A percentile compares a stretch with the other conserved stretches of the same genome.
phyloP scores from a whole-genome alignment of 2,888 invertebrate genomes.

The Uloborus plumipes region DNA sequence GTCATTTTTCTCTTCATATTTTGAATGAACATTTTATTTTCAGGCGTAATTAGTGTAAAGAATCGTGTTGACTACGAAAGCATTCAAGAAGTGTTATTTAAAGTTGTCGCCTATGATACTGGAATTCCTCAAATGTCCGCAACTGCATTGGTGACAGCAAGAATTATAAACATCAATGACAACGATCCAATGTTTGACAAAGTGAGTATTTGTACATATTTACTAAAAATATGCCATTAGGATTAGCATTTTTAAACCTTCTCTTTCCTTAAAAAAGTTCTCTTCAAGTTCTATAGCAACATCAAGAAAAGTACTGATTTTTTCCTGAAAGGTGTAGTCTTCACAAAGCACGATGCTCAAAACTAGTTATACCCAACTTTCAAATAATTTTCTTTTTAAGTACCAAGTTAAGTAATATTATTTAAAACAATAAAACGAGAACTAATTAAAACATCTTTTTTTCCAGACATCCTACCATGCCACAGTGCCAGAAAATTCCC shows the following conservation, averaged over 20 bases:
- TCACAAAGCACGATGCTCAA: no score
- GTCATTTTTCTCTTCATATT: slow-evolving; percentile 6
- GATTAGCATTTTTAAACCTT: no score
- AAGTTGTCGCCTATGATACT: slow-evolving; percentile 85
- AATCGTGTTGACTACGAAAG: slow-evolving; percentile 88
- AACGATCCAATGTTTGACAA: slow-evolving; percentile 84
- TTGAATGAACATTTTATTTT: slow-evolving; percentile 4
- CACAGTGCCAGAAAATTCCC: slow-evolving; percentile 82
- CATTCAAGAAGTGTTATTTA: slow-evolving; percentile 82
- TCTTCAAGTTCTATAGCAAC: no score
- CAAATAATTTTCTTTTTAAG: background rate
- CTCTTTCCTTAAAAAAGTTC: no score
- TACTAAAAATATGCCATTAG: background rate
- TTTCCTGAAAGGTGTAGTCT: no score
- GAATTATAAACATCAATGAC: slow-evolving; percentile 87
- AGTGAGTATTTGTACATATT: slow-evolving; percentile 67
- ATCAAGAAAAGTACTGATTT: no score
- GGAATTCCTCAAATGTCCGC: slow-evolving; percentile 87
- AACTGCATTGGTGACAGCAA: slow-evolving; percentile 82
- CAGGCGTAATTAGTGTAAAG: slow-evolving; percentile 82
- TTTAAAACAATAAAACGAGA: no score
- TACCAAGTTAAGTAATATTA: background rate
- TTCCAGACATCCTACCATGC: slow-evolving; percentile 77
- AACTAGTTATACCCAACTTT: no score
- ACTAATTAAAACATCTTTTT: no score